Evolutionary conservation across 2,797 vertebrate species (phyloP).

Genomic region (Micrastur ruficollis): DNA sequence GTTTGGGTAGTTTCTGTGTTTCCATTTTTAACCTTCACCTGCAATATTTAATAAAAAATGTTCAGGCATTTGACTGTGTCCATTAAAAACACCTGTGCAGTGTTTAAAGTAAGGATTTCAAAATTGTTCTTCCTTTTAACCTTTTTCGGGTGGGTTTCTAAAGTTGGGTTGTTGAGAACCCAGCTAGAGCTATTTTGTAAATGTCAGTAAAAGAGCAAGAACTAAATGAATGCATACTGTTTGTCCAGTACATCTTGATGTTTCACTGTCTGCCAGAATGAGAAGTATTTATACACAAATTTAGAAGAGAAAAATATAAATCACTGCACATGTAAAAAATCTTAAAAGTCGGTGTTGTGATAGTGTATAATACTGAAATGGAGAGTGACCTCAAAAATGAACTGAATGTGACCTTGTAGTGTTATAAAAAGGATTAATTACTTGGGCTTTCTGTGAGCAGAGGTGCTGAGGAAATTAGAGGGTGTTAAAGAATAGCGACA

Average conservation of each 20-base stretch:
- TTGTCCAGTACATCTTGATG: not conserved
- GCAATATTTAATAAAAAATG: not conserved
- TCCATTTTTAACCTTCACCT: not conserved
- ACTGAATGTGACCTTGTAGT: accelerated
- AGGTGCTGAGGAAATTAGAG: not conserved
- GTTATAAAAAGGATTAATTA: not conserved
- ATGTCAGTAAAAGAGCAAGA: not conserved
- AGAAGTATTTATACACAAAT: not conserved
- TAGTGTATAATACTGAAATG: not conserved
- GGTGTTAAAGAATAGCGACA: not conserved
- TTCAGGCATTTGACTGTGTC: not conserved
- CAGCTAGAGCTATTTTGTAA: not conserved
- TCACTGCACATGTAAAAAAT: not conserved
- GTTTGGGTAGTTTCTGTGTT: not conserved
- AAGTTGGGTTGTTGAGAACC: not conserved
- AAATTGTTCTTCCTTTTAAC: not conserved
- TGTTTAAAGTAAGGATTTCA: not conserved
- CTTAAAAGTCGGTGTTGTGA: not conserved
- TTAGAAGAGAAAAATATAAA: not conserved
- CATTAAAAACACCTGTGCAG: not conserved
- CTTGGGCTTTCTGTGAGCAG: not conserved
- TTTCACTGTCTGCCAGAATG: not conserved
- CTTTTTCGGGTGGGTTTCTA: not conserved
- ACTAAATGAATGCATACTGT: not conserved
- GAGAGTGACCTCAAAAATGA: not conserved